Conservation (phyloP, 2,797 vertebrate species). For the Vireo griseus region DNA sequence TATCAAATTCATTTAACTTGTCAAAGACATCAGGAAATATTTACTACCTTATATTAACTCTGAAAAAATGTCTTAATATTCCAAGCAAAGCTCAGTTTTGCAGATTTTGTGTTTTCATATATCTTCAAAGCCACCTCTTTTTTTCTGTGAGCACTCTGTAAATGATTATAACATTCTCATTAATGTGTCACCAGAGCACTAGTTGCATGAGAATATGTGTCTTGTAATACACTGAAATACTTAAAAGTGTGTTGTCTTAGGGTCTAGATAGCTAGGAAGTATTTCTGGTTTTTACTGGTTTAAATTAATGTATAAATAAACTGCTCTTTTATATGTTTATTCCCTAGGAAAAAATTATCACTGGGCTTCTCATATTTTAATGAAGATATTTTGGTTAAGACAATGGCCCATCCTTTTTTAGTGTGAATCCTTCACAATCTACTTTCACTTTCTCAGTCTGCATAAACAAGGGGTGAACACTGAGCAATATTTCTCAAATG, state of each 20-base stretch:
- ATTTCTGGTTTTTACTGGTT: not conserved
- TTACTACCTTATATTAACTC: conserved; percentile 30
- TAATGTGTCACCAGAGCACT: not conserved
- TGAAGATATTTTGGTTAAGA: not conserved
- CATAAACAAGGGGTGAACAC: not conserved
- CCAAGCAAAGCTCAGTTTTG: not conserved
- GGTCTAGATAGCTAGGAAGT: not conserved
- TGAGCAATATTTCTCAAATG: not conserved
- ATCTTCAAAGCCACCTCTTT: not conserved
- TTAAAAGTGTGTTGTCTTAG: not conserved
- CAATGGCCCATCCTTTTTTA: not conserved
- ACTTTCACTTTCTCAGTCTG: not conserved
- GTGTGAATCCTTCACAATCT: not conserved
- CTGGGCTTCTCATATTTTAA: not conserved
- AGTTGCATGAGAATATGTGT: not conserved
- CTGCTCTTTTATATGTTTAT: not conserved
- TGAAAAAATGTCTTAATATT: conserved; percentile 57
- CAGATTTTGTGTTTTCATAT: not conserved
- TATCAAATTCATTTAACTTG: not conserved
- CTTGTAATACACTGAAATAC: not conserved
- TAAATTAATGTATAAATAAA: not conserved
- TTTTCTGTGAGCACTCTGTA: not conserved
- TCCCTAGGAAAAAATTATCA: not conserved
- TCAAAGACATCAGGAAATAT: conserved; percentile 17
- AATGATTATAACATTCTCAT: not conserved